phyloP scores from a whole-genome alignment of 2,888 invertebrate species.

The Leptopilina syphax region DNA sequence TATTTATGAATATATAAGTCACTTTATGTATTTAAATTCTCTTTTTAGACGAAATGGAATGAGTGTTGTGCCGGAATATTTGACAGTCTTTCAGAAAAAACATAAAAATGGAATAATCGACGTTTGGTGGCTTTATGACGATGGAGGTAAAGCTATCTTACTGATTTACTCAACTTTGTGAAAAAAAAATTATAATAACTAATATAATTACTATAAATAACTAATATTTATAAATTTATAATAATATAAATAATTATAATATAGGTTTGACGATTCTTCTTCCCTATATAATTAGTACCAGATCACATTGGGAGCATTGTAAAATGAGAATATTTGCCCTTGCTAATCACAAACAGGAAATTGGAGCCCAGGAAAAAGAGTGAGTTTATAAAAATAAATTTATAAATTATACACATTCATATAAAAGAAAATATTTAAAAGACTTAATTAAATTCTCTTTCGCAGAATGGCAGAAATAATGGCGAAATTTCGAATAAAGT shows the following conservation, averaged over 20 bases:
- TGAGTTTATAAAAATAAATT: conserved; percentile 75
- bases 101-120: conserved; percentile 90
- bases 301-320: conserved; percentile 87
- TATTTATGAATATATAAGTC: no score
- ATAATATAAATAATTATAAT: neutral
- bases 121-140: conserved; percentile 98
- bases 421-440: no score
- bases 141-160: conserved; percentile 81
- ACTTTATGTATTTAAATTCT: neutral
- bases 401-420: no score
- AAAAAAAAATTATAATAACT: neutral
- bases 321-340: conserved; percentile 90
- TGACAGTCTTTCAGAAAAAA: conserved; percentile 87
- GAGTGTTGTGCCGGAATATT: conserved; percentile 80
- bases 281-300: conserved; percentile 90
- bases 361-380: conserved; percentile 91
- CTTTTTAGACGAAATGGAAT: conserved; percentile 64
- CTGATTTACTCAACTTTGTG: no score
- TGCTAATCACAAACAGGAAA: conserved; percentile 86
- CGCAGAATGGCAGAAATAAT: conserved; percentile 94
- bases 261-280: conserved; percentile 87
- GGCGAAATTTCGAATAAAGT: conserved; percentile 96
- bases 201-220: neutral
- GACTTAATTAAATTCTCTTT: neutral
- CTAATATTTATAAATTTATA: neutral